phyloP scores from a whole-genome alignment of 2,888 invertebrate species.

The Tipula lateralis region DNA sequence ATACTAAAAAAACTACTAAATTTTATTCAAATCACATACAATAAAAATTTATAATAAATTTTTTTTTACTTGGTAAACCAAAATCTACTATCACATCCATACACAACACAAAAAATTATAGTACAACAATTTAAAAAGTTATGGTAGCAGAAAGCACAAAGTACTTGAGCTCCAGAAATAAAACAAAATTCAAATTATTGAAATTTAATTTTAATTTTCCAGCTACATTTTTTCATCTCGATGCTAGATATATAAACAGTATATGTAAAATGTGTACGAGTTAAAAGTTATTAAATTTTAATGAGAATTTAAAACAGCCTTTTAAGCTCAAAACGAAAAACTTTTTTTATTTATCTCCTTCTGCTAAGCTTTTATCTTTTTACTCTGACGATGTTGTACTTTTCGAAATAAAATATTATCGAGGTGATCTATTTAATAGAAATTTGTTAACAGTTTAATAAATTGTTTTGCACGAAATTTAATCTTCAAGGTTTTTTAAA shows the following conservation, averaged over 20 bases:
- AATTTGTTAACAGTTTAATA: neutral
- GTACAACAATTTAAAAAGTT: neutral
- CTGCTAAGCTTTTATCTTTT: neutral
- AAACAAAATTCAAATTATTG: neutral
- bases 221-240: neutral
- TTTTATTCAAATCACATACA: slow-evolving; percentile 19
- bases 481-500: neutral
- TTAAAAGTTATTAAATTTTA: slow-evolving; percentile 6
- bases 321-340: neutral
- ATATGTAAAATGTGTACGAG: neutral
- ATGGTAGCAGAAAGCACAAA: neutral
- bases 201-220: neutral
- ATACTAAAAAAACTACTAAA: neutral
- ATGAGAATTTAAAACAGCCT: neutral
- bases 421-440: no score
- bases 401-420: neutral
- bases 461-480: neutral
- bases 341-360: neutral
- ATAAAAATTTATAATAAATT: neutral
- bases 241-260: no score
- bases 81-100: neutral
- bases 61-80: neutral
- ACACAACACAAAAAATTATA: neutral
- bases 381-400: neutral
- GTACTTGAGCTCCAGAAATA: neutral